Evolutionary conservation across 2,113 vertebrate genomes (phyloP), one percentile per base, ranked within the genome.

Genomic region (Sander vitreus): DNA sequence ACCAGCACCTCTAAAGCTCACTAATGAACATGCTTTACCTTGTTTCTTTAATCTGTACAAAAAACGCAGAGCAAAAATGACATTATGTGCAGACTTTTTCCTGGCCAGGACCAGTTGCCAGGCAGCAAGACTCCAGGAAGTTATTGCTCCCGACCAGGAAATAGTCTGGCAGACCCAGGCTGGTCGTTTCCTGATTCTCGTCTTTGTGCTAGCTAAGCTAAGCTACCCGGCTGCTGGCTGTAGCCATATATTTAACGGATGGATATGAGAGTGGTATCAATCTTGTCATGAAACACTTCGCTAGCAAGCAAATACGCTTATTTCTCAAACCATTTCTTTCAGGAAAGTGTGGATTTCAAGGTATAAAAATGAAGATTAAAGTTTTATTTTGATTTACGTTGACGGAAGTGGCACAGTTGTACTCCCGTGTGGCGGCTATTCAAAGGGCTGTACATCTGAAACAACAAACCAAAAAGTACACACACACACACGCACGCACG

Each of bases 361-460:
- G 27, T 74, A 36, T 53, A 30, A 51, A 73, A 77, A 69, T 57
- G 3, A 73, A 64, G 30, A 45, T 74, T 39, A 15, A 18, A 43
- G 59, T 62, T 88, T 86, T 76, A 82, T 87, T 88, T 72, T 73
- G 62, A 88, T 84, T 86, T 68, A 65, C 1, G 18, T 55, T 81
- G 87, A 89, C 58, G 5, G 5, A 76, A 83, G 84, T 84, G 86
- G 47, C 83, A 84, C 39, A 74, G 86, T 83, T 78, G 76, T 70
- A 73, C 68, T 84, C 87, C 88, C 85, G 81, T 74, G 85, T 83
- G 82, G 53, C 33, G 65, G 67, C 45, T 83, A 82, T 90, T 89
- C 88, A 90, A 90, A 88, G 58, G 60, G 9, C 60, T 69, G 68
- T 83, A 84, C 77, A 70, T 84, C 68, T 76, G 57, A 87, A 76